Conservation (phyloP, 2,888 invertebrate genomes). For the Cynaeus angustus region DNA sequence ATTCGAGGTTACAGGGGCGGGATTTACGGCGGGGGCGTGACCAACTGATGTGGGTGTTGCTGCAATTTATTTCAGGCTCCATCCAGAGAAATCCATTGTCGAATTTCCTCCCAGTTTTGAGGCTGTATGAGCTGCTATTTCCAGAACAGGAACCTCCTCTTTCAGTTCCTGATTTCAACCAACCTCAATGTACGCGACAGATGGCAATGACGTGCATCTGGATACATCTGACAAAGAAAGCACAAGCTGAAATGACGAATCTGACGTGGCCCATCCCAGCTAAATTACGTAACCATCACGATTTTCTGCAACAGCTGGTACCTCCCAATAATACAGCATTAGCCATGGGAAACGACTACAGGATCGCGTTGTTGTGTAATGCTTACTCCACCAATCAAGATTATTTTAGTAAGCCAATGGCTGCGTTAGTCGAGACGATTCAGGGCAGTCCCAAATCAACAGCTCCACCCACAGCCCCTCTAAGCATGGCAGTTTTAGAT, state of each 20-base stretch:
- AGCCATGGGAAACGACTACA: constrained; percentile 89
- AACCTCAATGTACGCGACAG: constrained; percentile 89
- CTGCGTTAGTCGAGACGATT: constrained; percentile 89
- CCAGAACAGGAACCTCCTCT: constrained; percentile 93
- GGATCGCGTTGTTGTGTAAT: constrained; percentile 94
- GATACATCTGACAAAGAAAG: constrained; percentile 96
- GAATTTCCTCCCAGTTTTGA: constrained; percentile 91
- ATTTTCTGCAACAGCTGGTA: constrained; percentile 89
- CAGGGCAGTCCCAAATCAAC: constrained; percentile 75
- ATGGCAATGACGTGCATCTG: constrained; percentile 98
- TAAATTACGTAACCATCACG: constrained; percentile 70
- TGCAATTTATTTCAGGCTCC: constrained; percentile 98
- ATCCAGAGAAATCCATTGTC: constrained; percentile 94
- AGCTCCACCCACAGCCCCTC: constrained; percentile 83
- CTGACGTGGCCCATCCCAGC: constrained; percentile 66
- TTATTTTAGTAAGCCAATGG: constrained; percentile 93
- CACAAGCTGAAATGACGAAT: constrained; percentile 88
- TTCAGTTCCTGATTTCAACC: constrained; percentile 90
- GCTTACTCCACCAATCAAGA: constrained; percentile 96
- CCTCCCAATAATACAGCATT: constrained; percentile 82
- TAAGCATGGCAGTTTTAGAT: constrained; percentile 92
- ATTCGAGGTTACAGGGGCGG: constrained; percentile 77
- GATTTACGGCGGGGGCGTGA: constrained; percentile 93
- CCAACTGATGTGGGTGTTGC: constrained; percentile 98
- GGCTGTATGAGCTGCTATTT: constrained; percentile 93